Percentiles rank a stretch among this genome's conserved stretches.
Conservation (phyloP, 2,113 vertebrate species). For the Noturus placidus region DNA sequence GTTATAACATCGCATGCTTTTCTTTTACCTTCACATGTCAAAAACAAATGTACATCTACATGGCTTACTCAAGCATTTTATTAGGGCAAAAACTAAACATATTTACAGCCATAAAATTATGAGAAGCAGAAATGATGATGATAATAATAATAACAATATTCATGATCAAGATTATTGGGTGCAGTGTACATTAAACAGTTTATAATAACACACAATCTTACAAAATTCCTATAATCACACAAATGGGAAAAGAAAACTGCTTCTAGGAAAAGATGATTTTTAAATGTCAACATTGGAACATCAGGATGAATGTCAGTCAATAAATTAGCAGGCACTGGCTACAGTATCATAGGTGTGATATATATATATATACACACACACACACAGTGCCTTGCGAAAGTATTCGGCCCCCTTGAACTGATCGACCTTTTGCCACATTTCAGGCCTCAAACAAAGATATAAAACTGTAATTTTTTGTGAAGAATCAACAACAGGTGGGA, state of each 20-base stretch:
- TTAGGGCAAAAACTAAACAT: conserved; percentile 8
- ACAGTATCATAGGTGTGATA: neutral
- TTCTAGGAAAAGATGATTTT: conserved; percentile 17
- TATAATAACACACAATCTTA: neutral
- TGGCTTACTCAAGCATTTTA: conserved; percentile 16
- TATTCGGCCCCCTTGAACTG: too few species aligned
- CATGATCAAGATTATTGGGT: neutral
- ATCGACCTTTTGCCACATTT: too few species aligned
- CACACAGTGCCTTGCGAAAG: too few species aligned
- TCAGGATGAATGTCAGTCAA: neutral
- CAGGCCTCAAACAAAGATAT: too few species aligned
- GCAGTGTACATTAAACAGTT: conserved; percentile 3
- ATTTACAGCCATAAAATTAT: conserved; percentile 22
- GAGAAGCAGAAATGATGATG: neutral
- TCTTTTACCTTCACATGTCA: neutral
- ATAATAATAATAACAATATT: too few species aligned
- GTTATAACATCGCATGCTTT: neutral
- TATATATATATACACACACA: too few species aligned
- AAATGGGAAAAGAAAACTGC: neutral
- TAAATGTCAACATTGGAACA: conserved; percentile 36
- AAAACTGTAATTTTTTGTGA: too few species aligned
- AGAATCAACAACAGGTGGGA: too few species aligned
- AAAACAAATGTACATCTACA: neutral
- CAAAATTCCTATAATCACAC: neutral
- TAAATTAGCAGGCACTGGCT: neutral